phyloP scores from a whole-genome alignment of 2,113 vertebrate genomes.

The Artemisiospiza belli region DNA sequence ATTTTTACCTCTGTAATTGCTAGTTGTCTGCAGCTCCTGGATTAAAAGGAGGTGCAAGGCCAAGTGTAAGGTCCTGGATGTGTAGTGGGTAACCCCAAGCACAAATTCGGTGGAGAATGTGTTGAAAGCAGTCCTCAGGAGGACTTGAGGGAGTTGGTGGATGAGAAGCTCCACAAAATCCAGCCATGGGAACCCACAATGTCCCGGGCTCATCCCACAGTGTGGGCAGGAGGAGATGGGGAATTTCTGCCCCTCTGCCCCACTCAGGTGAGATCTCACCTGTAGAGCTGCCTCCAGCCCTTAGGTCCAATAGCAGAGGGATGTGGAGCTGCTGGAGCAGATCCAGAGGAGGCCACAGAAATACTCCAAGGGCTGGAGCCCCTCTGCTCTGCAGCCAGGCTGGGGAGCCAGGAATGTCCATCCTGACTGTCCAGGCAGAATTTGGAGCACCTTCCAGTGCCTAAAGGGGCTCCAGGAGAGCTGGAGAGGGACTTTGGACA shows the following conservation, averaged over 20 bases:
- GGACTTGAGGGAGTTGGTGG: accelerated
- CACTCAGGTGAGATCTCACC: accelerated
- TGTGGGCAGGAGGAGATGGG: accelerated
- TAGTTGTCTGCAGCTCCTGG: not conserved
- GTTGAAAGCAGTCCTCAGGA: not conserved
- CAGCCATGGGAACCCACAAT: not conserved
- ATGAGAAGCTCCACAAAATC: not conserved
- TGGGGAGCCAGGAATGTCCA: not conserved
- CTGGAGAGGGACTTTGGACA: not conserved
- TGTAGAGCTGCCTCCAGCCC: not conserved
- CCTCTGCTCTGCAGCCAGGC: not conserved
- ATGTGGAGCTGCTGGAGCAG: accelerated
- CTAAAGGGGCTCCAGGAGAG: not conserved
- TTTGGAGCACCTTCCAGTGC: accelerated
- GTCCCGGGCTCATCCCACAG: not conserved
- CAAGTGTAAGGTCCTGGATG: not conserved
- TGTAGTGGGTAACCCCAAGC: not conserved
- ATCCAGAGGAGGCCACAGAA: accelerated
- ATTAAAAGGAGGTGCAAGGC: not conserved
- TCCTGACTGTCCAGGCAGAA: not conserved
- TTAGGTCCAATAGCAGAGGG: not conserved
- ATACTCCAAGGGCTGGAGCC: not conserved
- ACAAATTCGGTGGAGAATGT: not conserved
- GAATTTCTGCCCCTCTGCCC: not conserved
- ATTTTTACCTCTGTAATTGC: not conserved